phyloP scores from a whole-genome alignment of 2,113 vertebrate species.

The Catharus fuscescens region DNA sequence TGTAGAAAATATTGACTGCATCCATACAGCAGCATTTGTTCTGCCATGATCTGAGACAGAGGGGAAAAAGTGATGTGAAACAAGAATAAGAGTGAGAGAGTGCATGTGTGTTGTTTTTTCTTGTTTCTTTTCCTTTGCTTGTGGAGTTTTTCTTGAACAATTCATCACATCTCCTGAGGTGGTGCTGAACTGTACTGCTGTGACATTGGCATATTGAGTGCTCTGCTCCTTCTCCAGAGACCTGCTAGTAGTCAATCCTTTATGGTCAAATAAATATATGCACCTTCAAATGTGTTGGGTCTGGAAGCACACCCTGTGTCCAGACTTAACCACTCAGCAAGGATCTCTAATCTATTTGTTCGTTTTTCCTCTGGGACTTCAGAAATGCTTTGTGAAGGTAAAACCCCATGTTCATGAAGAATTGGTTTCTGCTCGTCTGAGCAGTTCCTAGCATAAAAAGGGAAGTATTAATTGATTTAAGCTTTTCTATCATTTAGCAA shows the following conservation, averaged over 20 bases:
- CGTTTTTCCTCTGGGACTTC: not conserved
- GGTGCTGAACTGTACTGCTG: not conserved
- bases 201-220: not conserved
- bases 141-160: not conserved
- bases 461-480: not conserved
- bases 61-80: not conserved
- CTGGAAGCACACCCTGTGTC: not conserved
- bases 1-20: not conserved
- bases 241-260: not conserved
- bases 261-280: not conserved
- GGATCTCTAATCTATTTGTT: not conserved
- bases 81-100: not conserved
- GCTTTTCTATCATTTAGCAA: not conserved
- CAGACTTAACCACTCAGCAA: not conserved
- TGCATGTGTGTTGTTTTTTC: not conserved
- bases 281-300: not conserved
- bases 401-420: not conserved
- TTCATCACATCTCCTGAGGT: fast-evolving
- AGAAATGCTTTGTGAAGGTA: not conserved
- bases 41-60: not conserved
- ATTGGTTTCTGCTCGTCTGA: not conserved
- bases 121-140: not conserved
- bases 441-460: not conserved
- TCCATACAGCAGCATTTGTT: not conserved
- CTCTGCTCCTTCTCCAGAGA: not conserved